Evolutionary conservation across 2,888 invertebrate genomes (phyloP), one percentile per base, ranked within the genome.

Genomic region (Blastobasis adustella): DNA sequence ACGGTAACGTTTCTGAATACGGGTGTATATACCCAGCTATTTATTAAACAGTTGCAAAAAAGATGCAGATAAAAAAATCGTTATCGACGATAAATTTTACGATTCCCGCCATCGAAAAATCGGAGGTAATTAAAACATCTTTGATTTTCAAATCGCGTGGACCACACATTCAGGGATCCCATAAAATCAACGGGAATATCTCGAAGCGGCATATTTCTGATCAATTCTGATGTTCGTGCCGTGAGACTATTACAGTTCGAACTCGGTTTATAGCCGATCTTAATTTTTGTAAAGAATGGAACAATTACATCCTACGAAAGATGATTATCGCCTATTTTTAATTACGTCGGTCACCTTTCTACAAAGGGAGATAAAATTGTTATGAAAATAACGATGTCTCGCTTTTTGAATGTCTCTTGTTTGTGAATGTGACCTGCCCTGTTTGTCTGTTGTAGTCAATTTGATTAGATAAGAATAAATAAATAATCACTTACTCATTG

Each of bases 141-240:
- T 23, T 23, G 23, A 23, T 23, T 23, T 23, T 23, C 23, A 23
- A 72, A 72, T 82, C 82, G 79, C 82, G 80, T 76, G 76, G 79
- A 72, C 78, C 76, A 78, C 78, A 81, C 82, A 83, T 82, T 76
- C 75, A 71, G 69, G 59, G 59, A 55, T 68, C 68, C 76, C 72
- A 77, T 83, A 76, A 79, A 80, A 76, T 74, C 71, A 83, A 83
- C 82, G 81, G 83, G 71, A 72, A 64, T 58, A 55, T 52, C 61
- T 62, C 56, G 60, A 64, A 70, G 67, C 63, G 65, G 62, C 67
- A 61, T 62, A 66, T 65, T 59, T 62, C 46, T 48, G 47, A 39
- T 43, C 51, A 58, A 66, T 62, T 62, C 61, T 58, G 60, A 64
- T 61, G 66, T 73, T 76, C 83, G 83, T 85, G 85, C 65, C 68